phyloP scores from a whole-genome alignment of 1,140 invertebrate species.

The Drosophila sucinea region DNA sequence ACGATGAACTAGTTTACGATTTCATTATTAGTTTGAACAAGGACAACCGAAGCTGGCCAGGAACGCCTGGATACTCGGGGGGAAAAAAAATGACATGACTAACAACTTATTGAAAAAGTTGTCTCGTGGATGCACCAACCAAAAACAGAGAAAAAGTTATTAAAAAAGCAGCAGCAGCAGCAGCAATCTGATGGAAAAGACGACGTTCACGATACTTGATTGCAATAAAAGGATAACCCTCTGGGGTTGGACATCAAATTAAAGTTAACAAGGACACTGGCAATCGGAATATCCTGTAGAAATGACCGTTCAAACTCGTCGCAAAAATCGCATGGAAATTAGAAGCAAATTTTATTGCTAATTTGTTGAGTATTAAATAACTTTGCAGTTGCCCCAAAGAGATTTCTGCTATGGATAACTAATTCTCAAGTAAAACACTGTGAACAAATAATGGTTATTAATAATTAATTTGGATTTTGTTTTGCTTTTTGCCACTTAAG shows the following conservation, averaged over 20 bases:
- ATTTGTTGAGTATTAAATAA: too few relatives aligned
- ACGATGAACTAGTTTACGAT: constrained; percentile 79
- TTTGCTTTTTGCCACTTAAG: constrained; percentile 3
- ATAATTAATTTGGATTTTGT: constrained; percentile 3
- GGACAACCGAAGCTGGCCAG: constrained; percentile 45
- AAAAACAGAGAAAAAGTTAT: constrained; percentile 42
- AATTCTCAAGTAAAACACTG: too few relatives aligned
- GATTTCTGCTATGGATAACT: too few relatives aligned
- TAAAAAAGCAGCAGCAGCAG: constrained; percentile 21
- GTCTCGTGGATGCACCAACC: constrained; percentile 10
- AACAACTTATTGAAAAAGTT: constrained; percentile 78
- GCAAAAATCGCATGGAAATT: too few relatives aligned
- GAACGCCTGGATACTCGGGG: constrained; percentile 17
- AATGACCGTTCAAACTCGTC: too few relatives aligned
- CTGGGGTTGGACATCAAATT: too few relatives aligned
- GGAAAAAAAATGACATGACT: constrained; percentile 53
- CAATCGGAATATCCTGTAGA: too few relatives aligned
- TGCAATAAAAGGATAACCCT: too few relatives aligned
- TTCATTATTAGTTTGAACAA: constrained; percentile 80
- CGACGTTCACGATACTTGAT: neutral
- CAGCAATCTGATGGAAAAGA: neutral
- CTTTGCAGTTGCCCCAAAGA: too few relatives aligned
- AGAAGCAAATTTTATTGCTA: too few relatives aligned
- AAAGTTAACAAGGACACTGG: too few relatives aligned
- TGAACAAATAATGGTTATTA: neutral